Conservation (phyloP, 2,113 vertebrate genomes). For the Anguilla japonica region DNA sequence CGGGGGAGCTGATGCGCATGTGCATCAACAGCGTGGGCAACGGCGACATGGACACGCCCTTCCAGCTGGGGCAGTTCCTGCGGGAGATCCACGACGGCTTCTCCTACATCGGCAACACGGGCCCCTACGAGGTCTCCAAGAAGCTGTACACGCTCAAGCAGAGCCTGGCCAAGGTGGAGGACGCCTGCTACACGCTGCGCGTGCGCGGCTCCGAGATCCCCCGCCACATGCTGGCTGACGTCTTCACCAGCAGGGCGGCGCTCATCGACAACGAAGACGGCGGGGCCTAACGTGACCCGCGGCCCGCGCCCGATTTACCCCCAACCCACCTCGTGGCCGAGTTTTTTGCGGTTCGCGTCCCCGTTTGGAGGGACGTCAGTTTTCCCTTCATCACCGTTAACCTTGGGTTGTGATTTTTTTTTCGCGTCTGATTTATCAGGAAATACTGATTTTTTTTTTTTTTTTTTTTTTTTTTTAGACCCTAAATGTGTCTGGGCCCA, state of each 20-base stretch:
- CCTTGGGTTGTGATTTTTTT: too few species aligned
- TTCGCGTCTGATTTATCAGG: too few species aligned
- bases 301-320: too few species aligned
- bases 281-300: slow-evolving; percentile 64
- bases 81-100: slow-evolving; percentile 92
- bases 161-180: slow-evolving; percentile 93
- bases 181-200: slow-evolving; percentile 88
- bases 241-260: slow-evolving; percentile 83
- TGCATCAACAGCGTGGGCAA: slow-evolving; percentile 96
- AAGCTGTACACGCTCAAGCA: slow-evolving; percentile 92
- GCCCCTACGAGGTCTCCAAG: slow-evolving; percentile 95
- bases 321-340: too few species aligned
- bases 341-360: too few species aligned
- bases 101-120: slow-evolving; percentile 93
- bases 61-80: slow-evolving; percentile 91
- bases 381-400: too few species aligned
- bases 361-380: too few species aligned
- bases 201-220: slow-evolving; percentile 96
- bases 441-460: too few species aligned
- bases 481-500: too few species aligned
- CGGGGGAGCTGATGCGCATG: slow-evolving; percentile 94
- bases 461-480: too few species aligned
- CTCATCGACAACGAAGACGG: slow-evolving; percentile 88
- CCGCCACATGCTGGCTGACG: slow-evolving; percentile 93
- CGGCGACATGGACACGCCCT: slow-evolving; percentile 94